These are phyloP conservation scores for Erebia aethiops DNA, from an alignment of 2,888 invertebrate species.

Conservation along the genomic window DNA sequence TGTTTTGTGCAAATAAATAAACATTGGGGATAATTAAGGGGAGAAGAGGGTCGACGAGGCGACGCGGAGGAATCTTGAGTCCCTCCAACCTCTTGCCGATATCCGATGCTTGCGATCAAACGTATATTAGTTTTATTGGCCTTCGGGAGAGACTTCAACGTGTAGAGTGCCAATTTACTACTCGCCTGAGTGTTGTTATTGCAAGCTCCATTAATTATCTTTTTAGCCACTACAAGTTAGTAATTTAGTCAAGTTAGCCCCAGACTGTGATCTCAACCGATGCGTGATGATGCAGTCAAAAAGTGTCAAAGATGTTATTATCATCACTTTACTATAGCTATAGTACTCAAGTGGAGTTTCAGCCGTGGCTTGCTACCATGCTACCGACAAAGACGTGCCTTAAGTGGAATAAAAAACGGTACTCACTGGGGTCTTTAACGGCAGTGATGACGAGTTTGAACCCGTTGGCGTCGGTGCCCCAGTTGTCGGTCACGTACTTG, in stretches of 20 bases:
- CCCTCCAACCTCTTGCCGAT: background rate
- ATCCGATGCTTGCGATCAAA: slow-evolving; percentile 28
- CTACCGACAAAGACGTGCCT: too few species aligned
- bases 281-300: too few species aligned
- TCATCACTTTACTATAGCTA: too few species aligned
- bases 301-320: too few species aligned
- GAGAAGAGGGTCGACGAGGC: slow-evolving; percentile 45
- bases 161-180: background rate
- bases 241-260: too few species aligned
- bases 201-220: background rate
- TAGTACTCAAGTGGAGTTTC: too few species aligned
- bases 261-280: too few species aligned
- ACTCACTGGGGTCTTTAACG: slow-evolving; percentile 95
- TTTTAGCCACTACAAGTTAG: too few species aligned
- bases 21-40: slow-evolving; percentile 73
- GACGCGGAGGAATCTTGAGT: slow-evolving; percentile 32
- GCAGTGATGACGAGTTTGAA: slow-evolving; percentile 97
- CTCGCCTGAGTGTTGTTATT: background rate
- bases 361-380: too few species aligned
- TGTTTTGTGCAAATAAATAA: slow-evolving; percentile 70
- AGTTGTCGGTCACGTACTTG: slow-evolving; percentile 95
- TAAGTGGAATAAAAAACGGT: too few species aligned
- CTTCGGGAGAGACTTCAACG: slow-evolving; percentile 2
- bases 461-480: slow-evolving; percentile 96
- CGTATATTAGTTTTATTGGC: slow-evolving; percentile 22